phyloP scores from a whole-genome alignment of 2,113 vertebrate genomes.

The Silurus glanis region DNA sequence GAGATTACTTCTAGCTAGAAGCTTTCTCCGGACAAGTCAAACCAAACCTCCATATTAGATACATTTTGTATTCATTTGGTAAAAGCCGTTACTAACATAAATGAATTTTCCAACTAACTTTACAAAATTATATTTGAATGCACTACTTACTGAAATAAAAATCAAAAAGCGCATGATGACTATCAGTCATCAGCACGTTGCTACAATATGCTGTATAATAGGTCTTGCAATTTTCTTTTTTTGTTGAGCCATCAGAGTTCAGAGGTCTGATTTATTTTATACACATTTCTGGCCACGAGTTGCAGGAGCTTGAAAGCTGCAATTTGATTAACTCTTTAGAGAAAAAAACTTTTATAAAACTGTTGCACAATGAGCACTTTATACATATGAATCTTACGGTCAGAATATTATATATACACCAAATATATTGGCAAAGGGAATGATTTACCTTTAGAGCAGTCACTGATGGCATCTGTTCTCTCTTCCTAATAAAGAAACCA shows the following conservation, averaged over 20 bases:
- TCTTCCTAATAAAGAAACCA: constrained; percentile 74
- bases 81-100: background rate
- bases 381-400: no score
- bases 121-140: background rate
- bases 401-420: no score
- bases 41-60: background rate
- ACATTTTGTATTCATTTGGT: background rate
- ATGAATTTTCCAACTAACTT: background rate
- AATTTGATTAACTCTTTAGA: background rate
- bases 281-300: background rate
- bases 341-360: background rate
- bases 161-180: background rate
- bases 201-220: background rate
- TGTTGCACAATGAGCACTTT: background rate
- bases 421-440: no score
- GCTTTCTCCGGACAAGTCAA: background rate
- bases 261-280: background rate
- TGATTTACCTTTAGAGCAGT: constrained; percentile 82
- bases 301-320: background rate
- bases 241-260: background rate
- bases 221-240: background rate
- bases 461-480: constrained; percentile 78
- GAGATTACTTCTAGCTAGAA: background rate
- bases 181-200: background rate
- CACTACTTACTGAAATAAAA: background rate